Base-by-base conservation (phyloP, 2,888 invertebrate genomes). In the Galerucella calmariensis region DNA sequence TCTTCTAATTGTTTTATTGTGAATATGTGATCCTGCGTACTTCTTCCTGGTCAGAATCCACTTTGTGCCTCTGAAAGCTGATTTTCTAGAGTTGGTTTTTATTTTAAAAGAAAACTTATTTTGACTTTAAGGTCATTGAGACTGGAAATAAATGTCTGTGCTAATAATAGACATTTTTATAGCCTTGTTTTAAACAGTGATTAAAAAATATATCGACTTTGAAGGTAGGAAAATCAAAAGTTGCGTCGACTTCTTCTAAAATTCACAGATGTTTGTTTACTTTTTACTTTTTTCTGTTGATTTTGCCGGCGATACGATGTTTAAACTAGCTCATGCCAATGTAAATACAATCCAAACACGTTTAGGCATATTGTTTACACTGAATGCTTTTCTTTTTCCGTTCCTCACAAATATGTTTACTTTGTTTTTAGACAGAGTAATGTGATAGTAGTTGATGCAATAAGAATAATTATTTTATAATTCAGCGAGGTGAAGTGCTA, bases 201-300 rank as follows among this genome's bases (percentile, higher is more conserved):
- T n/a, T 48, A 51, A 62, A 65, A 65, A 44, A 41, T 5, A 66
- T 20, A 66, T 46, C 5, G 44, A n/a, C 27, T 56, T 67, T 53
- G 20, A 27, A 67, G 53, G 11, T 53, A 51, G 11, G 20, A 63
- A 65, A 63, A 56, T 62, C 35, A 62, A 44, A 62, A 53, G 48
- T 61, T 58, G 12, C 56, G 65, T 71, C 58, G 65, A 71, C 65
- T 56, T 71, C 56, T 72, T 67, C 46, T 59, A 56, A 59, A 72
- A 58, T 48, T 59, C 72, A 58, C 72, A 56, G 59, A 51, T 78
- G 78, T 80, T 82, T 83, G 77, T 83, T 83, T 83, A 78, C 78
- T 82, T 82, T 83, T 80, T 77, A 81, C 82, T 82, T 83, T 83
- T 69, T 82, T 82, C 76, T 83, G 83, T 83, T 83, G 83, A 83